Conservation (phyloP, 2,113 vertebrate species). For the Hydropotes inermis region DNA sequence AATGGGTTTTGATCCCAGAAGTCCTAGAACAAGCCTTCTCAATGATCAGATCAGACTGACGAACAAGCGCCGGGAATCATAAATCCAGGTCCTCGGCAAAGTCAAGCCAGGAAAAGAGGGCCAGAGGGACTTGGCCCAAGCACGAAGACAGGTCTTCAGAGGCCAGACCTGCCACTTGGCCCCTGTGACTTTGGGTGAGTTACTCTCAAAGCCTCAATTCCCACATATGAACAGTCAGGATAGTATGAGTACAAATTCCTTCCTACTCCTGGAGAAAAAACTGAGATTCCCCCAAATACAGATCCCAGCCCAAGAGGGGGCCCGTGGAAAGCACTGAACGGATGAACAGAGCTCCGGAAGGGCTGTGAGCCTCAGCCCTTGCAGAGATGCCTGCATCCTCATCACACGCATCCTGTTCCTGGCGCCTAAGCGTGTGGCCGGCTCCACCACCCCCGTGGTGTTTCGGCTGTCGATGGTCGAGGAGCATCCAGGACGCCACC, state of each 20-base stretch:
- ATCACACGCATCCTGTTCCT: background rate
- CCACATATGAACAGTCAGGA: background rate
- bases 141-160: background rate
- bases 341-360: background rate
- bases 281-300: background rate
- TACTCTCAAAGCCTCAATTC: background rate
- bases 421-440: fast-evolving
- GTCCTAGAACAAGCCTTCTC: background rate
- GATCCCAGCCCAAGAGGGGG: background rate
- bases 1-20: background rate
- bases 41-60: background rate
- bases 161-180: background rate
- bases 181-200: background rate
- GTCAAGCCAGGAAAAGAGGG: background rate
- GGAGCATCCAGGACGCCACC: background rate
- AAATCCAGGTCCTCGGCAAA: background rate
- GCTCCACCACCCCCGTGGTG: background rate
- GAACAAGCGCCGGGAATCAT: background rate
- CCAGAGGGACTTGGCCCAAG: background rate
- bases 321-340: fast-evolving
- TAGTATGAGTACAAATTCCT: background rate
- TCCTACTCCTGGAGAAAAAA: background rate
- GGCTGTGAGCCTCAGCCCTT: background rate
- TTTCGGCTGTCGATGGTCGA: background rate
- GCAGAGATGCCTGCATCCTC: too few species aligned